Evolutionary conservation across 1,140 invertebrate genomes (phyloP).

Genomic region (Sitobion miscanthi): DNA sequence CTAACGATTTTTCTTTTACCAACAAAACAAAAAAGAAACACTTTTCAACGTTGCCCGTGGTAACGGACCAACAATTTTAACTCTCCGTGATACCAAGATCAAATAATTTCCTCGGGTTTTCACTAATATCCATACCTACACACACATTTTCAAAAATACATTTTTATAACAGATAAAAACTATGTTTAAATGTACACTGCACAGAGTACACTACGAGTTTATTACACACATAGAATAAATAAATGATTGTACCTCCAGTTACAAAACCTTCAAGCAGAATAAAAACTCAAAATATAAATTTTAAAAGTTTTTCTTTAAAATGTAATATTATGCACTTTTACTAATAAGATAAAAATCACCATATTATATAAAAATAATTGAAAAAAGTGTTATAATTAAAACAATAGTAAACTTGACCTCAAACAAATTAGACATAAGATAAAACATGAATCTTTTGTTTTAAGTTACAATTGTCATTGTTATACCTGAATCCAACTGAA

Average conservation of each 20-base stretch:
- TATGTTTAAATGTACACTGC: not conserved
- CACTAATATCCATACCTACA: not conserved
- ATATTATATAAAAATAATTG: not conserved
- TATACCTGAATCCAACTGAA: not conserved
- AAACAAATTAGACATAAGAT: not conserved
- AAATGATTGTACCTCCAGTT: not conserved
- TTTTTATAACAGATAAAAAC: not conserved
- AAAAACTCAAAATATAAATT: not conserved
- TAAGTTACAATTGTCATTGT: not conserved
- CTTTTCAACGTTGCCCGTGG: constrained; percentile 35
- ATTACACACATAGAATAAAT: not conserved
- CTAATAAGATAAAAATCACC: not conserved
- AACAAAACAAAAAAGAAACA: constrained; percentile 47
- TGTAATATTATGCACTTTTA: not conserved
- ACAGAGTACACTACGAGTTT: not conserved
- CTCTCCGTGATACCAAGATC: not conserved
- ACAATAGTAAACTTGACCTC: not conserved
- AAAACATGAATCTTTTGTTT: not conserved
- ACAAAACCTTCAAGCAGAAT: not conserved
- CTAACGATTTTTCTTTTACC: constrained; percentile 44
- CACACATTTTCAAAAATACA: not conserved
- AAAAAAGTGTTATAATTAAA: not conserved
- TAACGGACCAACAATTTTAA: constrained; percentile 20
- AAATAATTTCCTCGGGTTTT: not conserved
- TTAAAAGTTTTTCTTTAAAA: not conserved